These are phyloP conservation scores for Isaurus tuberculatus DNA, from an alignment of 92 coral and sea anemone genomes.

Conservation along the genomic window DNA sequence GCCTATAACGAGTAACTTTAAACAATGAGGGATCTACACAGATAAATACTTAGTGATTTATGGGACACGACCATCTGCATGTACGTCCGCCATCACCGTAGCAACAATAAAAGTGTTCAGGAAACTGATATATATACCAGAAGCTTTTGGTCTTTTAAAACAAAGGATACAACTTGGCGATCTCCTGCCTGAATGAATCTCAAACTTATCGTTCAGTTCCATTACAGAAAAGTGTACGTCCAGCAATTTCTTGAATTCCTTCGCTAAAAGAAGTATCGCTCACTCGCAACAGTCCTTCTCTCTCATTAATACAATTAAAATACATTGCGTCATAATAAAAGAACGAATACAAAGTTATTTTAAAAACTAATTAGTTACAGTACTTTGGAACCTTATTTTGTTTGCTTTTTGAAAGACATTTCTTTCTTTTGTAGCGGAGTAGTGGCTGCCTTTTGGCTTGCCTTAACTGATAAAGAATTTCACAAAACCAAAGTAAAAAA, in stretches of 20 bases:
- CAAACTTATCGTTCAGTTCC: slow-evolving; percentile 13
- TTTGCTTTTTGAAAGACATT: no score
- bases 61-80: slow-evolving; percentile 16
- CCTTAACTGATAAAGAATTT: no score
- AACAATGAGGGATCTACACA: background rate
- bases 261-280: no score
- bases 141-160: background rate
- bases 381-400: no score
- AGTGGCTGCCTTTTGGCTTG: no score
- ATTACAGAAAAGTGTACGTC: background rate
- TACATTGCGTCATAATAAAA: background rate
- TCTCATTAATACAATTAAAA: no score
- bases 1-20: background rate
- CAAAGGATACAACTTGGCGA: slow-evolving; percentile 24
- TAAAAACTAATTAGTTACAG: no score
- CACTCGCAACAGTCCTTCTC: slow-evolving; percentile 12
- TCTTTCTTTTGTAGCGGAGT: no score
- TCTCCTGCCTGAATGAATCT: background rate
- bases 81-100: slow-evolving; percentile 17
- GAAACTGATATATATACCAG: no score
- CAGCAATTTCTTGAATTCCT: no score
- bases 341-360: no score
- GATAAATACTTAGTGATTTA: background rate
- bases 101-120: slow-evolving; percentile 5
- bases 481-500: no score